Evolutionary conservation across 1,140 invertebrate genomes (phyloP).

Genomic region (Caenorhabditis elegans): WBcel235 BX284603.4:9810501-9811000

Average conservation of each 20-base stretch:
- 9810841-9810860: background rate
- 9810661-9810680: background rate
- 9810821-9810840: background rate
- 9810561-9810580: background rate
- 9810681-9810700: background rate
- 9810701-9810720: conserved; percentile 6
- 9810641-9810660: conserved; percentile 6
- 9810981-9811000: background rate
- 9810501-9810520: background rate
- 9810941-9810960: background rate
- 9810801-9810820: conserved; percentile 16
- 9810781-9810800: background rate
- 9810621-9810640: conserved; percentile 7
- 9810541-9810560: background rate
- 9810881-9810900: background rate
- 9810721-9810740: background rate
- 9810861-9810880: background rate
- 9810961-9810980: background rate
- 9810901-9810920: background rate
- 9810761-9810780: background rate
- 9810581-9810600: too few species aligned
- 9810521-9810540: background rate
- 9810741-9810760: background rate
- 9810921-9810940: background rate
- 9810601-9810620: background rate